Evolutionary conservation across 2,113 vertebrate species (phyloP).

Genomic region (Vombatus ursinus): DNA sequence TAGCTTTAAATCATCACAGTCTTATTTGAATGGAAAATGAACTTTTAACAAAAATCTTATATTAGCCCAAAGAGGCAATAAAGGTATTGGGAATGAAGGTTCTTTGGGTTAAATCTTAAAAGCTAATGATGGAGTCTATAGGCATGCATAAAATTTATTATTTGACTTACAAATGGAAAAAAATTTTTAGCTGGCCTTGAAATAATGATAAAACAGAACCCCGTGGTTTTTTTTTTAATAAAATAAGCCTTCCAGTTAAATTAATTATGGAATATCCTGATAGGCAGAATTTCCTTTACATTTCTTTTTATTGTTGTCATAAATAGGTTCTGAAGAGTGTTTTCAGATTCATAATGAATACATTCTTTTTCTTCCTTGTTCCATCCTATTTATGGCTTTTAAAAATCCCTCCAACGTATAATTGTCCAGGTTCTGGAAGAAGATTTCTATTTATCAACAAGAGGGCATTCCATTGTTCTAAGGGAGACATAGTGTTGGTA

Average conservation of each 20-base stretch:
- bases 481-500: background rate
- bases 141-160: conserved; percentile 41
- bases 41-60: conserved; percentile 24
- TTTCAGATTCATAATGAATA: conserved; percentile 32
- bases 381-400: conserved; percentile 16
- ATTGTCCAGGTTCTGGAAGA: conserved; percentile 8
- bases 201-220: conserved; percentile 53
- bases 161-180: conserved; percentile 25
- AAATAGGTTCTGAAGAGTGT: conserved; percentile 47
- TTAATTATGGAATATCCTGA: conserved; percentile 39
- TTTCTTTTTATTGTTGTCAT: conserved; percentile 6
- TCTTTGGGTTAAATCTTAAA: conserved; percentile 42
- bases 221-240: conserved; percentile 9
- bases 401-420: conserved; percentile 20
- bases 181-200: conserved; percentile 52
- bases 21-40: conserved; percentile 49
- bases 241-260: conserved; percentile 33
- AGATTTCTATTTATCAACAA: conserved; percentile 2
- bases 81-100: conserved; percentile 36
- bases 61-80: background rate
- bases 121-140: conserved; percentile 6
- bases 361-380: conserved; percentile 37
- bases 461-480: background rate
- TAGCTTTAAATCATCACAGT: conserved; percentile 16
- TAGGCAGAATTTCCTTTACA: conserved; percentile 26